Evolutionary conservation across 2,888 invertebrate genomes (phyloP).

Genomic region (Theretra japonica): DNA sequence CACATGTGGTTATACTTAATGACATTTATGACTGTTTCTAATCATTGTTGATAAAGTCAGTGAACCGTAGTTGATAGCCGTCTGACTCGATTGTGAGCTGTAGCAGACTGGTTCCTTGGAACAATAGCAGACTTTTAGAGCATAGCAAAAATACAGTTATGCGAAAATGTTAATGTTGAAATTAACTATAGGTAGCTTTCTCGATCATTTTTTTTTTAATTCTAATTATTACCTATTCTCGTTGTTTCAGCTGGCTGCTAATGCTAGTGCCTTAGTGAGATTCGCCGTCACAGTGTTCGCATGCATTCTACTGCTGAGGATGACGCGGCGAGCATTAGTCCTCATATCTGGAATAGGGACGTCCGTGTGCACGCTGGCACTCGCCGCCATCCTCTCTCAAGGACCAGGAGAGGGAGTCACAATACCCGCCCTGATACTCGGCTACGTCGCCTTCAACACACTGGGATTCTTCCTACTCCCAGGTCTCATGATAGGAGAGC

Average conservation of each 20-base stretch:
- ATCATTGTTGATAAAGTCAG: neutral
- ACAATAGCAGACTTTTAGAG: neutral
- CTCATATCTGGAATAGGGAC: constrained; percentile 88
- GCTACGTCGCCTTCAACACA: constrained; percentile 90
- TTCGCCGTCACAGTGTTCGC: constrained; percentile 87
- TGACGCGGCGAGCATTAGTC: constrained; percentile 87
- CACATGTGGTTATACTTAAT: neutral
- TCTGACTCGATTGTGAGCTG: neutral
- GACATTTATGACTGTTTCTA: neutral
- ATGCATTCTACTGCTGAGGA: constrained; percentile 86
- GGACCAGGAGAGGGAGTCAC: constrained; percentile 59
- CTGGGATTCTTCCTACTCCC: constrained; percentile 90
- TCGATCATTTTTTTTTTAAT: neutral
- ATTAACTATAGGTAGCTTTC: neutral
- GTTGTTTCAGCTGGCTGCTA: constrained; percentile 83
- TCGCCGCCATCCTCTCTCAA: constrained; percentile 71
- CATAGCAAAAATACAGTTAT: neutral
- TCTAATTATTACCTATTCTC: constrained; percentile 24
- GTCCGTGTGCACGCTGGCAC: constrained; percentile 85
- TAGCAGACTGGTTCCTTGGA: neutral
- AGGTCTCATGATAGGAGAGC: constrained; percentile 90
- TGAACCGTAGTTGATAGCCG: neutral
- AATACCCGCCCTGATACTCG: constrained; percentile 78
- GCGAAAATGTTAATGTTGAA: neutral
- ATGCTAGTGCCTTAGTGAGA: constrained; percentile 88